Evolutionary conservation across 2,888 invertebrate genomes (phyloP).

Genomic region (Pantelozetes paolii): DNA sequence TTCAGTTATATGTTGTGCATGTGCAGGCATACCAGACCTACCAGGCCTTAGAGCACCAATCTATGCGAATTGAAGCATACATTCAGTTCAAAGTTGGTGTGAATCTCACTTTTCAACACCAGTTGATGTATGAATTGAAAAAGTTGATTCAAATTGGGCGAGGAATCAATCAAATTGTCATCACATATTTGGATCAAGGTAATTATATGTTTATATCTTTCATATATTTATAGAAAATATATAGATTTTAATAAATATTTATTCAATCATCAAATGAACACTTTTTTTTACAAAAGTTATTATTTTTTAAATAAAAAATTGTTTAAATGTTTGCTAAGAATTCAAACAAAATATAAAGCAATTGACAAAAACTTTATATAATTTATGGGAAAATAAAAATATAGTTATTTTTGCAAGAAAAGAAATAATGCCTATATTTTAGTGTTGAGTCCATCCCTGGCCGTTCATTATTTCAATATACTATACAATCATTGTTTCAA

Average conservation of each 20-base stretch:
- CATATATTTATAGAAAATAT: too few species aligned
- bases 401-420: not conserved
- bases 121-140: not conserved
- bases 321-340: too few species aligned
- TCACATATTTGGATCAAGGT: too few species aligned
- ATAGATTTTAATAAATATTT: too few species aligned
- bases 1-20: not conserved
- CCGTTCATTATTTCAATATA: not conserved
- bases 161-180: too few species aligned
- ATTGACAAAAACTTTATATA: not conserved
- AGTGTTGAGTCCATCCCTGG: not conserved
- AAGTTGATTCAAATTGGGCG: not conserved
- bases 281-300: too few species aligned
- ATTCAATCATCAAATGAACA: too few species aligned
- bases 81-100: too few species aligned
- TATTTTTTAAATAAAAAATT: too few species aligned
- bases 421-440: not conserved
- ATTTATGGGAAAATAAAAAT: not conserved
- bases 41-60: not conserved
- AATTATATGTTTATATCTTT: too few species aligned
- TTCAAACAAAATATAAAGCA: too few species aligned
- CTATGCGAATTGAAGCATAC: too few species aligned
- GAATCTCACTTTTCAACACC: slow-evolving; percentile 19
- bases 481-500: not conserved
- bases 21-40: not conserved